Conservation (phyloP, 2,113 vertebrate species). For the Desmodus rotundus region DNA sequence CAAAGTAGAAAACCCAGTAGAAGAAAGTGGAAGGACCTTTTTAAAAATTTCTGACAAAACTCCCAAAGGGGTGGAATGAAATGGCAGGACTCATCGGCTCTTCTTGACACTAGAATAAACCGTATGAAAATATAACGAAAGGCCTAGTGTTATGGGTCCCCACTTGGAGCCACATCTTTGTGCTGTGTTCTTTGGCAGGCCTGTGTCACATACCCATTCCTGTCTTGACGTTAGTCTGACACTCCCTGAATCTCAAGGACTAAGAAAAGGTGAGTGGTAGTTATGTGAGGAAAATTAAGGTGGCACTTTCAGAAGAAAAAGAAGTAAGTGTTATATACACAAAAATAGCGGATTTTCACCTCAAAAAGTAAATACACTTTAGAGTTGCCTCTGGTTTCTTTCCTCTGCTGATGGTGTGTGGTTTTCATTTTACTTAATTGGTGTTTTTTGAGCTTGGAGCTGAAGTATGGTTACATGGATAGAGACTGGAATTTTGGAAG, state of each 20-base stretch:
- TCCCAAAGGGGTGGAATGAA: neutral
- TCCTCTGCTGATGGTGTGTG: neutral
- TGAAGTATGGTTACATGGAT: too few species aligned
- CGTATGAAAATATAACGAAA: neutral
- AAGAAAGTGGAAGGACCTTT: neutral
- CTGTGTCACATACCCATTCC: neutral
- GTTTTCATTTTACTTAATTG: neutral
- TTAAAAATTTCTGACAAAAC: neutral
- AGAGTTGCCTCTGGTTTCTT: neutral
- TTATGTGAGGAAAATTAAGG: neutral
- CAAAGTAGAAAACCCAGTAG: neutral
- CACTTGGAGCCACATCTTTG: neutral
- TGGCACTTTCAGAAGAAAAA: neutral
- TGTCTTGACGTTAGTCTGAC: neutral
- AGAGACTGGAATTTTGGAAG: neutral
- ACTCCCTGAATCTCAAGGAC: neutral
- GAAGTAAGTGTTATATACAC: neutral
- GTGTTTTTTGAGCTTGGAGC: neutral
- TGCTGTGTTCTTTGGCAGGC: neutral
- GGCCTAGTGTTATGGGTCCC: neutral
- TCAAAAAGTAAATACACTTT: neutral
- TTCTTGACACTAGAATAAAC: neutral
- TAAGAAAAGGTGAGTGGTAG: neutral
- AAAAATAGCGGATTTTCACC: neutral
- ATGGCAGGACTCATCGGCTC: neutral